Evolutionary conservation across 2,113 vertebrate genomes (phyloP).

Genomic region (Cyprinus carpio): DNA sequence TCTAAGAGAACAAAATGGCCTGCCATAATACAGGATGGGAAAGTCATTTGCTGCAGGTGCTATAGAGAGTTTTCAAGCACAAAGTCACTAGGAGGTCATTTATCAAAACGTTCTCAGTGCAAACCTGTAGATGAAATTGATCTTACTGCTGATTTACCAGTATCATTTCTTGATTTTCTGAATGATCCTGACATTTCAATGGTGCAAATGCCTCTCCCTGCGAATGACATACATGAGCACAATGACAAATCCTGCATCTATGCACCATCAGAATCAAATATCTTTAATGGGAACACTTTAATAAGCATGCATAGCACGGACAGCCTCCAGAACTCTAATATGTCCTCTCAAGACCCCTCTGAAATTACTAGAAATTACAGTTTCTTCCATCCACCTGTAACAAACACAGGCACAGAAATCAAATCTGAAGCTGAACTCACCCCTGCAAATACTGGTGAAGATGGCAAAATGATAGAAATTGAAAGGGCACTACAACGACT

Average conservation of each 20-base stretch:
- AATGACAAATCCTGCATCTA: slow-evolving; percentile 34
- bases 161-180: slow-evolving; percentile 92
- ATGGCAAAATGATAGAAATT: slow-evolving; percentile 86
- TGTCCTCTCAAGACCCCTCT: slow-evolving; percentile 65
- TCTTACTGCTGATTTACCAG: slow-evolving; percentile 86
- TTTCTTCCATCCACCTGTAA: slow-evolving; percentile 57
- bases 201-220: slow-evolving; percentile 58
- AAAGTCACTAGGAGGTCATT: slow-evolving; percentile 94
- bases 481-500: slow-evolving; percentile 87
- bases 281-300: slow-evolving; percentile 50
- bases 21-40: slow-evolving; percentile 95
- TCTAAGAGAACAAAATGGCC: slow-evolving; percentile 92
- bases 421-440: slow-evolving; percentile 40
- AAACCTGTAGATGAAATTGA: slow-evolving; percentile 92
- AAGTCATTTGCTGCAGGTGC: slow-evolving; percentile 97
- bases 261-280: slow-evolving; percentile 38
- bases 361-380: slow-evolving; percentile 49
- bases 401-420: slow-evolving; percentile 51
- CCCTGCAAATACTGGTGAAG: slow-evolving; percentile 67
- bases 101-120: slow-evolving; percentile 94
- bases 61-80: slow-evolving; percentile 96
- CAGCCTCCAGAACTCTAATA: slow-evolving; percentile 64
- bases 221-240: slow-evolving; percentile 48
- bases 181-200: slow-evolving; percentile 79
- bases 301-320: slow-evolving; percentile 62